Evolutionary conservation across 2,888 invertebrate species (phyloP), one percentile per base, ranked within the genome.

Genomic region (Drosophila tanythrix): DNA sequence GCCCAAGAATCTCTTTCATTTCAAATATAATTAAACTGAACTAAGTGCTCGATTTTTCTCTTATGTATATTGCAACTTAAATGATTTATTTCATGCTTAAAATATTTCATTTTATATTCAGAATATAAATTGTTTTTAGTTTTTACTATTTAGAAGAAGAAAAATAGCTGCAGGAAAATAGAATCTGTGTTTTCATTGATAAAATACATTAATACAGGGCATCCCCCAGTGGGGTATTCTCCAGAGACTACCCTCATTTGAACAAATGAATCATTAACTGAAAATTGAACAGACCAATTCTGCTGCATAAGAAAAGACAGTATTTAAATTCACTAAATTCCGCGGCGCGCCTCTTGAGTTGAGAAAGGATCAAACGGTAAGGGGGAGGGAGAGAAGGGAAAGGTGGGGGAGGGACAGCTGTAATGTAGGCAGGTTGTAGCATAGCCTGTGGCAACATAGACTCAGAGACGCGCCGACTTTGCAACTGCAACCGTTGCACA

Each of bases 401-500:
- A 3, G 15, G 15, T 5, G 29, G 15, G 11, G 6, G 29, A 1
- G 11, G 29, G n/a, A 10, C 6, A 27, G 8, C 57, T 48, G 63
- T 21, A 53, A 65, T 48, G 61, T 79, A 68, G 76, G 76, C 67
- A 65, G 67, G 56, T 76, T 76, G 50, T 35, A 58, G 70, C 60
- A 38, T 40, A 33, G 76, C 78, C 59, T 72, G 63, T 50, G 72
- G 72, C 77, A 62, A 33, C 56, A 40, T 61, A 36, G 46, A 50
- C 27, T 48, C 53, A 33, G 40, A 58, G 46, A 51, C 55, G 60
- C 33, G 29, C 18, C 33, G 48, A 36, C 29, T 25, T 52, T 66
- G 65, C 70, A 73, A 77, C 66, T 77, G 81, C 75, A 74, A 81
- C 77, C 69, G 78, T 76, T 80, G 80, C 78, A 78, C 72, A 82